A percentile compares a stretch with the other conserved stretches of the same genome.
Conservation (phyloP, 2,113 vertebrate species). For the Willisornis vidua region DNA sequence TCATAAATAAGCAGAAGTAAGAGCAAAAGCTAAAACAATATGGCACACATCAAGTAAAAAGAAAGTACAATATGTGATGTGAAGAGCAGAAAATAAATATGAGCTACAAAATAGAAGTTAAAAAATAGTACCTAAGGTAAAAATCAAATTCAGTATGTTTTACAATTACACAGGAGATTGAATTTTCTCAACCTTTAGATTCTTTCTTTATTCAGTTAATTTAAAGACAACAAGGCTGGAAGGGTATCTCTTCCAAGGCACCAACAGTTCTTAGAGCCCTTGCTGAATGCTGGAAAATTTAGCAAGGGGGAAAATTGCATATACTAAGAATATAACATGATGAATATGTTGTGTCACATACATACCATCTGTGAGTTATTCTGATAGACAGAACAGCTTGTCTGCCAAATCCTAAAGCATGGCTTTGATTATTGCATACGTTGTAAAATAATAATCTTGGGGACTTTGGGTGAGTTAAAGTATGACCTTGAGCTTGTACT, state of each 20-base stretch:
- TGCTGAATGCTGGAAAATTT: conserved; percentile 52
- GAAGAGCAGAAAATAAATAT: conserved; percentile 44
- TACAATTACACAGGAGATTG: conserved; percentile 52
- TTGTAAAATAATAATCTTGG: conserved; percentile 49
- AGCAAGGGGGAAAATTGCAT: conserved; percentile 63
- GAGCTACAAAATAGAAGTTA: conserved; percentile 45
- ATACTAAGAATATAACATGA: conserved; percentile 71
- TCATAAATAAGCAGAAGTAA: conserved; percentile 73
- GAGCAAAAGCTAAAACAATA: conserved; percentile 51
- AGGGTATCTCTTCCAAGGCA: conserved; percentile 52
- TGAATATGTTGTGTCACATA: conserved; percentile 76
- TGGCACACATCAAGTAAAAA: conserved; percentile 33
- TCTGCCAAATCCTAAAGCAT: conserved; percentile 64
- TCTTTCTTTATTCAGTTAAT: conserved; percentile 46
- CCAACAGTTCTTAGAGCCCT: conserved; percentile 42
- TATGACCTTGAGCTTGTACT: conserved; percentile 44
- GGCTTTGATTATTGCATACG: conserved; percentile 49
- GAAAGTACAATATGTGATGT: conserved; percentile 39
- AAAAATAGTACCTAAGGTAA: conserved; percentile 58
- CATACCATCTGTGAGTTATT: conserved; percentile 74
- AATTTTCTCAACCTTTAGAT: conserved; percentile 53
- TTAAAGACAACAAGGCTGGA: conserved; percentile 33
- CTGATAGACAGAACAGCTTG: conserved; percentile 74
- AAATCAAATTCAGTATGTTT: conserved; percentile 48
- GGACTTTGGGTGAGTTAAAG: conserved; percentile 28